Base-by-base conservation (phyloP, 2,888 invertebrate genomes). In the Ischnura elegans region DNA sequence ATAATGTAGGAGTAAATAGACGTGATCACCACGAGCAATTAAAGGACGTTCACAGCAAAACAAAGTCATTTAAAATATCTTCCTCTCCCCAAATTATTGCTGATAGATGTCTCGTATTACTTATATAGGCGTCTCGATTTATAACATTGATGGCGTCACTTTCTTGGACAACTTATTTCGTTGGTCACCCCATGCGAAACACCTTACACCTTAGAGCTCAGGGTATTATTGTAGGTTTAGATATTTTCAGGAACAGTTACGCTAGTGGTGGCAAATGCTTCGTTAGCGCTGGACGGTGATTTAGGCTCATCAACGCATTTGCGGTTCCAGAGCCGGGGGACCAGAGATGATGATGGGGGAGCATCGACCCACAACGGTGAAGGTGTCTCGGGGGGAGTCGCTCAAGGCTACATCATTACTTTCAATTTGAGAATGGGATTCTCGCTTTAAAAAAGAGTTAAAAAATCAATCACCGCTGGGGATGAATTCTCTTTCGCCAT, bases 371-470 rank as follows among this genome's bases (percentile, higher is more conserved):
- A 36, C 76, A 76, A 76, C 76, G 76, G 61, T 61, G 61, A 21
- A 61, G 61, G 61, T n/a, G 76, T 36, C 76, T 76, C 36, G 76
- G 36, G 36, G 76, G 8, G 76, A 76, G 76, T 76, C 36, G 76
- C 76, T n/a, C 76, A n/a, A 76, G 76, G 76, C 76, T 36, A 76
- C 29, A 76, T 76, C 76, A 76, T 76, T 76, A 76, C 76, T 76
- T 76, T 76, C 76, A 36, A 76, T 76, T 76, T 76, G 36, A 76
- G 36, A 36, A 29, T 76, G 76, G 76, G 76, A 13, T 76, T 76
- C 76, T 36, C 76, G 36, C 76, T 76, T 76, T 36, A 36, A 76
- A 76, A 76, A 76, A 76, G 10, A 16, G 2, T 0, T 36, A 13
- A 76, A 76, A 36, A 36, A 76, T 76, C 16, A 25, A n/a, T 8